Base-by-base conservation (phyloP, 2,797 vertebrate genomes). In the Alauda arvensis region DNA sequence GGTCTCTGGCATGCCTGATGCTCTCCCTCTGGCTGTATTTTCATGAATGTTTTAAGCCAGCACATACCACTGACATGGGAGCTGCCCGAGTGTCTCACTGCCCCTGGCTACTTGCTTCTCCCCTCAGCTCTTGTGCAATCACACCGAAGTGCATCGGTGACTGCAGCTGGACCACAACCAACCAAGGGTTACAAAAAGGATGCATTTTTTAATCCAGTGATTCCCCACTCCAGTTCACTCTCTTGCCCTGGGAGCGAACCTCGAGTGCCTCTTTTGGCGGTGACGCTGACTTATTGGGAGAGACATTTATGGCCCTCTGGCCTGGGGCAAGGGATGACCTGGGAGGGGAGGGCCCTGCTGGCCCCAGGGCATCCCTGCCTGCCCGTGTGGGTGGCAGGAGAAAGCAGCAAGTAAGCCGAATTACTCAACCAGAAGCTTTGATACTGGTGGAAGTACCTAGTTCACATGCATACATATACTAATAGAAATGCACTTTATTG, bases 71-170 rank as follows among this genome's bases (percentile, higher is more conserved):
- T 77, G 56, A 37, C 43, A 17, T 5, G 46, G 51, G 39, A 92
- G 67, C 62, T 80, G 62, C 43, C 43, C 10, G 21, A n/a, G 31
- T 40, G 21, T 57, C 79, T 63, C 72, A 20, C 49, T 76, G 67
- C 33, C 56, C 49, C 33, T 0, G 3, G 85, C 57, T 56, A 34
- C 71, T 48, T 42, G 40, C 55, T 77, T 86, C 66, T 45, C 40
- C 18, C 43, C 17, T 46, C 46, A 45, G 33, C 72, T 79, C 72
- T 60, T 52, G 43, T 62, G 78, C 87, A 66, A 71, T 52, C 66
- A 45, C 60, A 34, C 34, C 2, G 0, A 31, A 34, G 39, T 3
- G 28, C 53, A 18, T 9, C 0, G 0, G 39, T 14, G 59, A 75
- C 42, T 0, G 7, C 34, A 77, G 75, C 53, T 65, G 84, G 61